Base-by-base conservation (phyloP, 1,140 invertebrate genomes). In the Drosophila parvula region DNA sequence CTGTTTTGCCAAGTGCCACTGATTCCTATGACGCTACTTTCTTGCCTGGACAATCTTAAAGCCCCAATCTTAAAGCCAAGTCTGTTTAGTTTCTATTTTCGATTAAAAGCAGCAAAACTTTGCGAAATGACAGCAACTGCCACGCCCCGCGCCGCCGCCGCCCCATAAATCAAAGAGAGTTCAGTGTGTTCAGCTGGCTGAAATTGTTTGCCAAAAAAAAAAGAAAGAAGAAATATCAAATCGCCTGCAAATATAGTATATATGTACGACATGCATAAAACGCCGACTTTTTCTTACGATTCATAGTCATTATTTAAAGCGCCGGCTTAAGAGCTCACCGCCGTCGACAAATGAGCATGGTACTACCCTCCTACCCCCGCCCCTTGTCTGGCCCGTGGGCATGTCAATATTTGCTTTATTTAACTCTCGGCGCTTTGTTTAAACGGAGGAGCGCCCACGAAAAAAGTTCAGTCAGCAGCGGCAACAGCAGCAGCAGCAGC, bases 251-350 rank as follows among this genome's bases (percentile, higher is more conserved):
- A 74, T 32, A 69, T 63, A 59, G 71, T 79, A 27, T 34, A 62
- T 63, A 55, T 56, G 60, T 70, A 53, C 45, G 57, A 62, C 45
- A 41, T 63, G 27, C 44, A 67, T 55, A 57, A 40, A 67, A 53
- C 48, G 50, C 57, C 14, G 47, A 61, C 28, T 61, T 70, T 86
- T 79, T 70, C 75, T 50, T 73, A 50, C 76, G 77, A 83, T 88
- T 79, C 79, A 83, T 61, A 74, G 79, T 70, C 83, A 88, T 86
- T 86, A 89, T 83, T 86, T 86, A 83, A 83, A 89, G 83, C 83
- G 61, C 71, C 76, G 75, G 83, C 84, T 86, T 88, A 86, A 78
- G 45, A 57, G 71, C 83, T 86, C 76, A 83, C 38, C 48, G 51
- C 64, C 47, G 64, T 69, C 73, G 83, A 86, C 76, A 86, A 86